Evolutionary conservation across 2,113 vertebrate species (phyloP), one percentile per base, ranked within the genome.

Genomic region (Brachyhypopomus occidentalis): DNA sequence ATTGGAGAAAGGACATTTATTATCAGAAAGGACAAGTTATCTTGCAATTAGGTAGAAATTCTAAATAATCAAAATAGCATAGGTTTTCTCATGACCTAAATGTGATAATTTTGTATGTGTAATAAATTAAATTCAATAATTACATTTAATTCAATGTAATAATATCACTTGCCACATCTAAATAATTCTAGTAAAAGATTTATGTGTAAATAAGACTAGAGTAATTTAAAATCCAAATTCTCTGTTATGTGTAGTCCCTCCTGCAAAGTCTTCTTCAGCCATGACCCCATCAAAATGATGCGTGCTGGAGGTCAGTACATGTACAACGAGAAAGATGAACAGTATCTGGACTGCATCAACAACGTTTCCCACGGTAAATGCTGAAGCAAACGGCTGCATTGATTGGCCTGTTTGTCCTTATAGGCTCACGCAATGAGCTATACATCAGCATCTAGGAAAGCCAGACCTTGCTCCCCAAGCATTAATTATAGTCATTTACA

Each of bases 291-390:
- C 87, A 99, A 99, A 90, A 97, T 99, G 62, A 92, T 97, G 14
- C 91, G 82, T 20, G 98, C 96, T 80, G 92, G 86, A 85, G 94
- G 95, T 41, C 97, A 99, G 83, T 99, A 97, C 85, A 98, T 99
- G 97, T 98, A 95, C 75, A 95, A 98, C 71, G 97, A 99, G 84
- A 95, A 91, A 60, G 96, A 94, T 2, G 90, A 93, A 30, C 92
- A 87, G 78, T 98, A 97, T 88, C 83, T 99, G 81, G 98, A 99
- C 75, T 98, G 98, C 88, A 97, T 99, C 90, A 99, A 98, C 92
- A 99, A 99, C 0, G 98, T 99, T 19, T 96, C 98, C 27, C 98
- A 99, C 2, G 98, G 98, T 98, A 92, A 93, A 87, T 19, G 34
- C 64, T 48, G 5, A 30, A 16, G 6, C 25, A 3, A 20, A 12